Evolutionary conservation across 2,113 vertebrate species (phyloP).

Genomic region (Gnathochromis pfefferi): DNA sequence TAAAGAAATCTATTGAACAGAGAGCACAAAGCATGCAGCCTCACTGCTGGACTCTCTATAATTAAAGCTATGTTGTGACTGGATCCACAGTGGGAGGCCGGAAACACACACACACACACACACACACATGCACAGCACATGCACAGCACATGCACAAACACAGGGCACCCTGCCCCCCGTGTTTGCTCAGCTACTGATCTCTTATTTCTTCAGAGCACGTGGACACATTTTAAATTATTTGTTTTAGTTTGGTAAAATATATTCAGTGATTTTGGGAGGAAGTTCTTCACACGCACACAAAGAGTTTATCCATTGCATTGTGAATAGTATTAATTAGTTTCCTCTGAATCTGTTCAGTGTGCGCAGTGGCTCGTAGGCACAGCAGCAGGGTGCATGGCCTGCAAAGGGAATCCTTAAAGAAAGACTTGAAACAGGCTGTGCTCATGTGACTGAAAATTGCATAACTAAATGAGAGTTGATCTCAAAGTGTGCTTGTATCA

Average conservation of each 20-base stretch:
- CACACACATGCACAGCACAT: neutral
- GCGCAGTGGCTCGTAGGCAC: neutral
- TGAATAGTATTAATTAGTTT: constrained; percentile 11
- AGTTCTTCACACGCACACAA: neutral
- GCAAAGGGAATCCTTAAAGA: constrained; percentile 21
- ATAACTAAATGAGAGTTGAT: neutral
- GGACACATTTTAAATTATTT: neutral
- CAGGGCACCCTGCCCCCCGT: neutral
- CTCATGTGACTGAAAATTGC: neutral
- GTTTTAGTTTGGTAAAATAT: neutral
- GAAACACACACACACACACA: constrained; percentile 27
- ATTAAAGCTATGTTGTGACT: constrained; percentile 57
- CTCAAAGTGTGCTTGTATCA: neutral
- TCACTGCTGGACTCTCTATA: constrained; percentile 32
- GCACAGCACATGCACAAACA: neutral
- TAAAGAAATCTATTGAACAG: constrained; percentile 8
- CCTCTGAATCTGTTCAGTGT: neutral
- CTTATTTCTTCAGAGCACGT: neutral
- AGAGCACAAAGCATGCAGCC: constrained; percentile 20
- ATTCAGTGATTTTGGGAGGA: neutral
- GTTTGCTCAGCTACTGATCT: neutral
- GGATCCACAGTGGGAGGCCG: constrained; percentile 33
- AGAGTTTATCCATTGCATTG: constrained; percentile 2
- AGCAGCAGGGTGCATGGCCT: neutral
- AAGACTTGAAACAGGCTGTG: neutral